These are phyloP conservation scores for Paramisgurnus dabryanus DNA, from an alignment of 2,113 vertebrate species.

Conservation along the genomic window DNA sequence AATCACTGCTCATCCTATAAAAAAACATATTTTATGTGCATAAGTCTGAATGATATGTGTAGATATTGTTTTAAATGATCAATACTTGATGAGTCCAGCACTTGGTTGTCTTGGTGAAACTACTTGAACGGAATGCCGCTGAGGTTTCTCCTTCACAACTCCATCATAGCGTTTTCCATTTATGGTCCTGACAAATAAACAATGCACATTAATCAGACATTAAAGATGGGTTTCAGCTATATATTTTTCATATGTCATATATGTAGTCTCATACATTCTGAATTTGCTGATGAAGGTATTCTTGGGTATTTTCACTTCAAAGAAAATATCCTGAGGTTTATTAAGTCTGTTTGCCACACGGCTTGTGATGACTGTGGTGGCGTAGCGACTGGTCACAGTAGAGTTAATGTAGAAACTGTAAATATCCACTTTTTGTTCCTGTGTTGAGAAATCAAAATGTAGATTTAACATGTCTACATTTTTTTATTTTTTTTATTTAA, in stretches of 20 bases:
- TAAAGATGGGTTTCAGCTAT: too few species aligned
- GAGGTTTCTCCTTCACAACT: conserved; percentile 87
- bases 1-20: neutral
- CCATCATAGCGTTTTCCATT: conserved; percentile 84
- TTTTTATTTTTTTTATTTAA: too few species aligned
- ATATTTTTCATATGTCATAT: too few species aligned
- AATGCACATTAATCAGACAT: too few species aligned
- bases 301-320: conserved; percentile 90
- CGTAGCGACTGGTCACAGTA: conserved; percentile 86
- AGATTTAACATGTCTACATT: neutral
- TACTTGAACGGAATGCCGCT: conserved; percentile 84
- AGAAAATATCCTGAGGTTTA: conserved; percentile 80
- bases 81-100: conserved; percentile 88
- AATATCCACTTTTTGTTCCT: conserved; percentile 77
- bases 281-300: conserved; percentile 95
- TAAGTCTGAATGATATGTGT: neutral
- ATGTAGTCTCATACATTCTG: conserved; percentile 77
- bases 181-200: conserved; percentile 75
- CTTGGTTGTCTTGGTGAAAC: conserved; percentile 83
- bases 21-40: neutral
- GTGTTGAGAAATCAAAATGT: conserved; percentile 36
- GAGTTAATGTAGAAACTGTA: conserved; percentile 87
- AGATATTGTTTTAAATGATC: neutral
- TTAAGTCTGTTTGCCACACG: conserved; percentile 82
- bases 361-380: conserved; percentile 88